These are phyloP conservation scores for Drosophila paulistorum DNA, from an alignment of 1,140 invertebrate genomes.

Conservation along the genomic window DNA sequence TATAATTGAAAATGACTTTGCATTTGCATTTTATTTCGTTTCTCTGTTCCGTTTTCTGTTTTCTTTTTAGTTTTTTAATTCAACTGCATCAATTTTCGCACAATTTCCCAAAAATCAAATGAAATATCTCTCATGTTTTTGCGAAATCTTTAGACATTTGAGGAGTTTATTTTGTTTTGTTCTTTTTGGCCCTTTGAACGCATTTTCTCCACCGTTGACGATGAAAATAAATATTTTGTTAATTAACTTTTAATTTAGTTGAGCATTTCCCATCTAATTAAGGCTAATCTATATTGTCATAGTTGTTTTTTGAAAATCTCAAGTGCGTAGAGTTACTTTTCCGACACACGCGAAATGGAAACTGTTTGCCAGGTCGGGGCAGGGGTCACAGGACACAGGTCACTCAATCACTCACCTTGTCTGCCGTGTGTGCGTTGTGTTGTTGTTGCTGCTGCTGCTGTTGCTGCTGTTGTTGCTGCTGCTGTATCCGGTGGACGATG, in stretches of 20 bases:
- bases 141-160: no score
- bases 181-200: no score
- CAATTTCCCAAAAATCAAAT: background rate
- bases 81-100: background rate
- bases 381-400: slow-evolving; percentile 7
- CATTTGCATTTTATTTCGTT: no score
- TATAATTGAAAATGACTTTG: no score
- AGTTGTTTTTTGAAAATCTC: background rate
- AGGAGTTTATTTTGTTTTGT: no score
- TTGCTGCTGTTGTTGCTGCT: slow-evolving; percentile 43
- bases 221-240: background rate
- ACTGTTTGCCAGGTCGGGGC: background rate
- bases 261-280: background rate
- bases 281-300: background rate
- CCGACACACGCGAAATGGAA: no score
- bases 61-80: no score
- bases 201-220: background rate
- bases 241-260: background rate
- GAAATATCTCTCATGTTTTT: no score
- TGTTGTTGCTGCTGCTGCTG: slow-evolving; percentile 61
- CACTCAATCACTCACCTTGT: slow-evolving; percentile 69
- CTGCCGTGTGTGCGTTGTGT: slow-evolving; percentile 79
- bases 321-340: no score
- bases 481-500: slow-evolving; percentile 72
- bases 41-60: no score